Evolutionary conservation across 2,797 vertebrate species (phyloP).

Genomic region (Carduelis carduelis): DNA sequence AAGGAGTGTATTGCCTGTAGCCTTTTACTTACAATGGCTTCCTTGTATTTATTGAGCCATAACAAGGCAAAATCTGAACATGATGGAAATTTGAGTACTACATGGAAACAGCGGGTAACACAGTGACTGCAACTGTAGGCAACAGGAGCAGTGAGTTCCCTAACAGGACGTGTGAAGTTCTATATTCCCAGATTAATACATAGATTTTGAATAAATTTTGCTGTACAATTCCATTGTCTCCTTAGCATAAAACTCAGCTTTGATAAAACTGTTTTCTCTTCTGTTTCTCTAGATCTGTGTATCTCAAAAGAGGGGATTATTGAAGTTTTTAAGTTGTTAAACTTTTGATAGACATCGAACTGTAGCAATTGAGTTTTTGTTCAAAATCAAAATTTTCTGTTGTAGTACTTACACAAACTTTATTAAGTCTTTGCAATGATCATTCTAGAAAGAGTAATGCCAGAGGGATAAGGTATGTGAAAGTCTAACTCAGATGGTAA

Average conservation of each 20-base stretch:
- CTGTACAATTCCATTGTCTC: neutral
- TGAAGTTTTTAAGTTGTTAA: neutral
- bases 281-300: neutral
- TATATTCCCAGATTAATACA: accelerated
- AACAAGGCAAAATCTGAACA: neutral
- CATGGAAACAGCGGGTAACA: neutral
- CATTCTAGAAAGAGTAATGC: neutral
- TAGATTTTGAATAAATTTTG: neutral
- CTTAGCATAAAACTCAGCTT: neutral
- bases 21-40: neutral
- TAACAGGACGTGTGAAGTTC: neutral
- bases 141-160: neutral
- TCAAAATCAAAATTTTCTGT: neutral
- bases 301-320: neutral
- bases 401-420: neutral
- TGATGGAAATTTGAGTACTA: neutral
- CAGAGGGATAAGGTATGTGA: neutral
- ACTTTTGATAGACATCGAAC: neutral
- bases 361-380: neutral
- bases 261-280: neutral
- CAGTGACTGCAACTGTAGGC: neutral
- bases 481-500: neutral
- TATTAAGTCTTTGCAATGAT: neutral
- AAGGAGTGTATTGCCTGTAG: neutral
- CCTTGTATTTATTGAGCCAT: neutral